These are phyloP conservation scores for Parnassius apollo DNA, from an alignment of 2,888 invertebrate species.

Conservation along the genomic window DNA sequence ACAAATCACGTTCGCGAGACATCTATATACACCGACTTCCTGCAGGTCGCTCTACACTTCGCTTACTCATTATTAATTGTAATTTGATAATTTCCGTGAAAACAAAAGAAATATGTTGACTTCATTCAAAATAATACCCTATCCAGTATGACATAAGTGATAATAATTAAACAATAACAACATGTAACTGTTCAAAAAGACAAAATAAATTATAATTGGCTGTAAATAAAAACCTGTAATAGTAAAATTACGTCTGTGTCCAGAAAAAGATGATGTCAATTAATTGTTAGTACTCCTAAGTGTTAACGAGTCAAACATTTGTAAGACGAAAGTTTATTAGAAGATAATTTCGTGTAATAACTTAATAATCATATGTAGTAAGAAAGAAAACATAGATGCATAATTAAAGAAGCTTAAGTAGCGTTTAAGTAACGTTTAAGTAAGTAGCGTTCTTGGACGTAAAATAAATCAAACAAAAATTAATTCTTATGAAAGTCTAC, in stretches of 20 bases:
- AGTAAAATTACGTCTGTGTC: neutral
- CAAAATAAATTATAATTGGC: constrained; percentile 12
- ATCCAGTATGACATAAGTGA: constrained; percentile 10
- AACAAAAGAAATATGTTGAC: neutral
- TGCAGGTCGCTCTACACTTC: too few relatives aligned
- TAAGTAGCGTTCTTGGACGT: constrained; percentile 2
- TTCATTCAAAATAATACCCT: neutral
- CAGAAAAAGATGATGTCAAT: neutral
- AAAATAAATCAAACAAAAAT: neutral
- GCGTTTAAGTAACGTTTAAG: constrained; percentile 8
- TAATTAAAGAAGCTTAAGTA: constrained; percentile 1
- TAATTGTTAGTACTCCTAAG: neutral
- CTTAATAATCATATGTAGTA: neutral
- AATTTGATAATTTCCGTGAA: too few relatives aligned
- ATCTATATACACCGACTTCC: too few relatives aligned
- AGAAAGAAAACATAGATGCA: neutral
- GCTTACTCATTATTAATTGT: too few relatives aligned
- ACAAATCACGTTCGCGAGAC: too few relatives aligned
- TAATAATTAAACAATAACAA: constrained; percentile 8
- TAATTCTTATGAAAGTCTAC: too few relatives aligned
- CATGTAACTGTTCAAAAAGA: neutral
- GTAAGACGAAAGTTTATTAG: too few relatives aligned
- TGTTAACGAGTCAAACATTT: too few relatives aligned
- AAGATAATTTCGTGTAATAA: too few relatives aligned
- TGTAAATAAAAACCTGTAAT: constrained; percentile 2